Percentiles rank a stretch among this genome's conserved stretches.
phyloP scores from a whole-genome alignment of 2,888 invertebrate genomes.

The Eupithecia vulgata region DNA sequence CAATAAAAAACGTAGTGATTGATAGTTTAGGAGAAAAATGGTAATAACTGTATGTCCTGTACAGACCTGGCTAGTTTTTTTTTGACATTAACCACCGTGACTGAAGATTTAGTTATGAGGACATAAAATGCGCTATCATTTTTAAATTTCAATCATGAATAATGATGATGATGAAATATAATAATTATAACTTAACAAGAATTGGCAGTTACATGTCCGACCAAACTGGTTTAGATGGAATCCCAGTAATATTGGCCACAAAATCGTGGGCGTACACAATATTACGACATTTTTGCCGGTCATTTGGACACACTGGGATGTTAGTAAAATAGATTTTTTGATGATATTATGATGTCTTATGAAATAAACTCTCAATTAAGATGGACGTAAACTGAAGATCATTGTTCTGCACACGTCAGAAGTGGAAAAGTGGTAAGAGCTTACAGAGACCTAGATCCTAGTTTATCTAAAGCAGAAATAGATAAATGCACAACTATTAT shows the following conservation, averaged over 20 bases:
- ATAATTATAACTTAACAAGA: not conserved
- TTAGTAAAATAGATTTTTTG: not conserved
- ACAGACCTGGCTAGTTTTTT: no score
- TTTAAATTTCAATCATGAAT: not conserved
- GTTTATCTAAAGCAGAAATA: no score
- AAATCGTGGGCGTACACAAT: slow-evolving; percentile 29
- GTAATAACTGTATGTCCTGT: no score
- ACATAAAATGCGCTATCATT: not conserved
- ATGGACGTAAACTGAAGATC: no score
- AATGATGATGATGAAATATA: not conserved
- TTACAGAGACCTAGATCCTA: no score
- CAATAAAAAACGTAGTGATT: no score
- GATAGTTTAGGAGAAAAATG: no score
- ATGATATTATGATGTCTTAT: not conserved
- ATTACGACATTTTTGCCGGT: slow-evolving; percentile 10
- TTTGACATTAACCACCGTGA: no score
- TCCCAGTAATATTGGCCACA: slow-evolving; percentile 26
- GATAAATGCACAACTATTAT: no score
- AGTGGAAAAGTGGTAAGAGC: no score
- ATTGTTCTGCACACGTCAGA: no score
- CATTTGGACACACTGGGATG: not conserved
- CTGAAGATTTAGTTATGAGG: no score
- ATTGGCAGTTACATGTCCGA: slow-evolving; percentile 21
- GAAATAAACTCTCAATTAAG: not conserved
- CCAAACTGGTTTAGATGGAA: slow-evolving; percentile 31